phyloP scores from a whole-genome alignment of 2,113 vertebrate genomes.

The Sphaerodactylus townsendi region DNA sequence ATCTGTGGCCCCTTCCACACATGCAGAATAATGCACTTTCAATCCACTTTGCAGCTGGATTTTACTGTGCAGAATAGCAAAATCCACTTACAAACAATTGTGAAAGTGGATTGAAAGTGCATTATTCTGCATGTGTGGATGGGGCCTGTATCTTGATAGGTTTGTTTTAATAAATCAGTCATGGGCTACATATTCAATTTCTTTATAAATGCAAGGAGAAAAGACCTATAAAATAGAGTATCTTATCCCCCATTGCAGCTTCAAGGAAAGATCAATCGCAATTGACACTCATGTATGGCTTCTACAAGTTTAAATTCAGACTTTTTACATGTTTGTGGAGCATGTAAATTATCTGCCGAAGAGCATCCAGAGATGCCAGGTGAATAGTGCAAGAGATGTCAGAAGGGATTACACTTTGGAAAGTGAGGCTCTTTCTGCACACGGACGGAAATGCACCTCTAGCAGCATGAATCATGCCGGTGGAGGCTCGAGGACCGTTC shows the following conservation, averaged over 20 bases:
- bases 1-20: too few species aligned
- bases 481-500: too few species aligned
- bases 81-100: too few species aligned
- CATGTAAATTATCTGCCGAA: constrained; percentile 69
- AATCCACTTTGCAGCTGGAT: too few species aligned
- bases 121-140: too few species aligned
- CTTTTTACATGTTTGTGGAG: constrained; percentile 64
- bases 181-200: constrained; percentile 3
- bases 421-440: too few species aligned
- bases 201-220: constrained; percentile 8
- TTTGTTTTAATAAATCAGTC: constrained; percentile 43
- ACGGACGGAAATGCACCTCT: too few species aligned
- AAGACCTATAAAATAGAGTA: constrained; percentile 13
- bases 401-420: constrained; percentile 70
- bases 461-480: too few species aligned
- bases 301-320: constrained; percentile 51
- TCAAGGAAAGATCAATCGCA: constrained; percentile 43
- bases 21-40: too few species aligned
- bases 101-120: too few species aligned
- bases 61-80: too few species aligned
- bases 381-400: constrained; percentile 54
- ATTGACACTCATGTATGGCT: constrained; percentile 50
- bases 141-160: constrained; percentile 41
- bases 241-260: constrained; percentile 32
- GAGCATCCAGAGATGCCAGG: constrained; percentile 63